Evolutionary conservation across 2,888 invertebrate genomes (phyloP), one percentile per base, ranked within the genome.

Genomic region (Cryptosula pallasiana): DNA sequence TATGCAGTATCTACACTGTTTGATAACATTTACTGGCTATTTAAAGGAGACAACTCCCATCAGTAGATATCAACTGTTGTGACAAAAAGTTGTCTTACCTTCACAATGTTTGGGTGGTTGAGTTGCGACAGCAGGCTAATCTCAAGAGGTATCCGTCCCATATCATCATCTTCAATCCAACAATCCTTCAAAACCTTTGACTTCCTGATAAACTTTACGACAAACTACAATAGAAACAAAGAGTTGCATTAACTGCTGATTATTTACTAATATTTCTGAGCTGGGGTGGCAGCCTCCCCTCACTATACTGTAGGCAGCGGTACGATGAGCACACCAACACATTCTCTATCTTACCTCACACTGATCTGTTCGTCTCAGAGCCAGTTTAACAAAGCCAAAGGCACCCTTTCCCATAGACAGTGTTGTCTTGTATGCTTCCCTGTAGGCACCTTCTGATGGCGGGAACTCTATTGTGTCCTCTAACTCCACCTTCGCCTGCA

Each of bases 381-480:
- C 89, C 87, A 90, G 87, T 77, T 90, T 90, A 0, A 91, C 91
- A 79, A 89, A 90, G 0, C 91, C 91, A 83, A 90, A 91, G 0
- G 90, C 90, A 29, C 91, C 90, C 83, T 90, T 90, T 81, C 91
- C 90, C 54, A 91, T 90, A 77, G 90, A 89, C 76, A 89, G 88
- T 20, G 90, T 83, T 0, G 90, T 83, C 35, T 81, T 79, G 74
- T 86, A 90, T 72, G 88, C 87, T 75, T 88, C 88, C 73, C 80
- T 87, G 80, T 88, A 90, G 20, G 57, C 20, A 1, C 82, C 81
- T 23, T 69, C 71, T 20, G 72, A 35, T 23, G 72, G 70, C 34
- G 70, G 45, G 23, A 70, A 71, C 16, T 75, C 75, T 5, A 71
- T n/a, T 25, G 63, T 63, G 32, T 63, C 63, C 13, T 63, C 63